These are phyloP conservation scores for Syngnathus floridae DNA, from an alignment of 2,113 vertebrate genomes.

Conservation along the genomic window DNA sequence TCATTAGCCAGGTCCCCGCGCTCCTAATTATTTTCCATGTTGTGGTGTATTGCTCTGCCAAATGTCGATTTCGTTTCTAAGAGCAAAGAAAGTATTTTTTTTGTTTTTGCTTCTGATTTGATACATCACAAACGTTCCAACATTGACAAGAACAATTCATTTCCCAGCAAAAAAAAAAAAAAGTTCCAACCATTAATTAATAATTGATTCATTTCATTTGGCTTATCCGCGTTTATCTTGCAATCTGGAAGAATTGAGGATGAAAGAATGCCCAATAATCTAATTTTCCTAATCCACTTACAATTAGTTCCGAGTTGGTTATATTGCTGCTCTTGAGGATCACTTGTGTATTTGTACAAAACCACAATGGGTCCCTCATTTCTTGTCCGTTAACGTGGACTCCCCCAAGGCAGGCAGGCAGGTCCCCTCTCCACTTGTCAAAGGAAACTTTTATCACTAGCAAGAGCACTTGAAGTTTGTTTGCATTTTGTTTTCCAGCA, in stretches of 20 bases:
- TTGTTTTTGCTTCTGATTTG: not conserved
- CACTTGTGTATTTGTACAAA: constrained; percentile 21
- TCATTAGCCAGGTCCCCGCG: not conserved
- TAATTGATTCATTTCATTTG: not conserved
- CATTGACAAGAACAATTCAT: not conserved
- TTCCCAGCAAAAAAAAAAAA: not conserved
- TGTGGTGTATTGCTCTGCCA: not conserved
- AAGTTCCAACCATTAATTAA: not conserved
- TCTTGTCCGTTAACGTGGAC: constrained; percentile 62
- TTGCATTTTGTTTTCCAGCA: constrained; percentile 80
- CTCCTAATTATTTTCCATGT: not conserved
- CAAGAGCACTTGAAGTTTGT: constrained; percentile 79
- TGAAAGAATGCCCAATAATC: too few species aligned
- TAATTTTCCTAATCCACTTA: too few species aligned
- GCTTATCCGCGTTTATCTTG: not conserved
- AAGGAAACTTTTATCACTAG: constrained; percentile 78
- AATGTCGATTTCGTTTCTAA: not conserved
- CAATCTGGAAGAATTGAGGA: not conserved
- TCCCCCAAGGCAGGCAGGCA: constrained; percentile 60
- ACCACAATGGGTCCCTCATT: constrained; percentile 53
- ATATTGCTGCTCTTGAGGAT: not conserved
- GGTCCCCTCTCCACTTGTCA: constrained; percentile 66
- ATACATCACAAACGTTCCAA: constrained; percentile 1
- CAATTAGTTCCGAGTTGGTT: too few species aligned
- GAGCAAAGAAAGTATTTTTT: not conserved